Percentiles rank a stretch among this genome's conserved stretches.
These are phyloP conservation scores for Cardiocondyla obscurior DNA, from an alignment of 1,140 invertebrate genomes.

Conservation along the genomic window DNA sequence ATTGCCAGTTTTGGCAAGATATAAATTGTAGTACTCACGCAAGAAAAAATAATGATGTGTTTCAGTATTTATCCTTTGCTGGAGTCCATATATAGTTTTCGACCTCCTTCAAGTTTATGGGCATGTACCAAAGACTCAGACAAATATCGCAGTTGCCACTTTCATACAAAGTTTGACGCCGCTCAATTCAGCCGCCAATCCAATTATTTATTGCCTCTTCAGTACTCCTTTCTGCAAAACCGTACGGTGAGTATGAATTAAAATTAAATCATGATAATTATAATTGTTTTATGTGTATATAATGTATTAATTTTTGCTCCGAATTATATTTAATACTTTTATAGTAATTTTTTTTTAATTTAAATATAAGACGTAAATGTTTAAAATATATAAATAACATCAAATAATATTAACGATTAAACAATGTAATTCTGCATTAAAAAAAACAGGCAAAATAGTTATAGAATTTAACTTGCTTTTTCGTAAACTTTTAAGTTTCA, in stretches of 20 bases:
- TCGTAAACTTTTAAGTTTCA: background rate
- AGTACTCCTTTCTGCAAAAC: constrained; percentile 94
- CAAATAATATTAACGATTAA: background rate
- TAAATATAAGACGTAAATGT: background rate
- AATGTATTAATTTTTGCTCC: background rate
- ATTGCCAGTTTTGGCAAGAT: background rate
- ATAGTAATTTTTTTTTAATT: background rate
- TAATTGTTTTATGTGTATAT: background rate
- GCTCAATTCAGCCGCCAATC: constrained; percentile 97
- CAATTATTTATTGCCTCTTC: constrained; percentile 97
- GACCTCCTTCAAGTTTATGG: constrained; percentile 96
- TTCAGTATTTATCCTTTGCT: constrained; percentile 97
- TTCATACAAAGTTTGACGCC: constrained; percentile 97
- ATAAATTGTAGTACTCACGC: background rate
- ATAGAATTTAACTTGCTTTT: background rate
- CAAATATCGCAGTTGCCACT: constrained; percentile 92
- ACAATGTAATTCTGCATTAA: background rate
- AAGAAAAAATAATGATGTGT: constrained; percentile 67
- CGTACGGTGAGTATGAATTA: constrained; percentile 88
- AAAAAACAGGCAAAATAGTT: background rate
- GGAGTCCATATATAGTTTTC: constrained; percentile 98
- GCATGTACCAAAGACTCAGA: constrained; percentile 91
- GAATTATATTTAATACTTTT: background rate
- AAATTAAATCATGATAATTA: background rate
- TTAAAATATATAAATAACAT: background rate